These are phyloP conservation scores for Polylopha cassiicola DNA, from an alignment of 2,888 invertebrate species.

Conservation along the genomic window DNA sequence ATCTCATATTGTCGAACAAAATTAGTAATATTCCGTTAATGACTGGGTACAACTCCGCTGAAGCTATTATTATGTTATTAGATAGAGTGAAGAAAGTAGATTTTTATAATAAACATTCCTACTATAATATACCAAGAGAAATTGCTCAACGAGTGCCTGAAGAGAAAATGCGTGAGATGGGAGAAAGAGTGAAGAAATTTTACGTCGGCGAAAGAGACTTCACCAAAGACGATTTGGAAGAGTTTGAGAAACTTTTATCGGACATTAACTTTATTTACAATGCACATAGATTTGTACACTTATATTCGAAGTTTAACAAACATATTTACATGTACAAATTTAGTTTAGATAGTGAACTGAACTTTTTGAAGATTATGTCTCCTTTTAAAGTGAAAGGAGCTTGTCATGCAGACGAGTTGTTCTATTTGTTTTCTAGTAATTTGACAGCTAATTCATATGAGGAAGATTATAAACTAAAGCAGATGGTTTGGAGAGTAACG, in stretches of 20 bases:
- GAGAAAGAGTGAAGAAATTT: conserved; percentile 31
- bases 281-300: conserved; percentile 30
- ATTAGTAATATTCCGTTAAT: conserved; percentile 24
- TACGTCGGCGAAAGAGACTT: conserved; percentile 29
- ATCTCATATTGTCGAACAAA: conserved; percentile 20
- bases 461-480: conserved; percentile 35
- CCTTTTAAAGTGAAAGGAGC: conserved; percentile 37
- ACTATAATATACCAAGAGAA: conserved; percentile 23
- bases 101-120: conserved; percentile 20
- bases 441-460: conserved; percentile 39
- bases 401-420: conserved; percentile 59
- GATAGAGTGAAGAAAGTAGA: conserved; percentile 20
- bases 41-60: conserved; percentile 27
- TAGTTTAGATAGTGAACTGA: conserved; percentile 33
- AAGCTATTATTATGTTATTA: conserved; percentile 23
- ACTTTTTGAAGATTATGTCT: conserved; percentile 29
- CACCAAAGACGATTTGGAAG: conserved; percentile 22
- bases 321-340: conserved; percentile 35
- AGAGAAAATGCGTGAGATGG: conserved; percentile 28
- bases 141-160: conserved; percentile 23
- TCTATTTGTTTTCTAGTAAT: conserved; percentile 49
- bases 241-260: conserved; percentile 24
- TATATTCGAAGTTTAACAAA: conserved; percentile 23
- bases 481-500: conserved; percentile 41
- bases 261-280: conserved; percentile 30